These are phyloP conservation scores for Aporrectodea caliginosa DNA, from an alignment of 1,140 invertebrate genomes.

Conservation along the genomic window DNA sequence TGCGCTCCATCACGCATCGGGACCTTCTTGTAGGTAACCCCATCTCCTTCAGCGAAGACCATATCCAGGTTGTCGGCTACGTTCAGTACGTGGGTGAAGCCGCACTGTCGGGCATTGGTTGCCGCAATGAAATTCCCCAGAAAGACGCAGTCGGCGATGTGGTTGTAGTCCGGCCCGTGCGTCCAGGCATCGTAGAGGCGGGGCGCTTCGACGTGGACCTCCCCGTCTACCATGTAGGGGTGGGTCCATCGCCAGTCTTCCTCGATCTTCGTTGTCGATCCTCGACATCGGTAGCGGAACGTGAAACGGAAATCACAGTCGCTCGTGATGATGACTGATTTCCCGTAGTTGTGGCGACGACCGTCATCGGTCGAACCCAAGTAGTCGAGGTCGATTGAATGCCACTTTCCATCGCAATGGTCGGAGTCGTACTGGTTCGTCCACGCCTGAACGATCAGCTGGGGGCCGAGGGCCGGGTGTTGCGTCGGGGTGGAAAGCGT, in stretches of 20 bases:
- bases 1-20: slow-evolving; percentile 12
- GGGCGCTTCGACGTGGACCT: slow-evolving; percentile 20
- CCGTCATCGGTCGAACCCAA: neutral
- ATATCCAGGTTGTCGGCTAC: slow-evolving; percentile 34
- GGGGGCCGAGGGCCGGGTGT: neutral
- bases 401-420: slow-evolving; percentile 33
- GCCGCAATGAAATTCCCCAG: slow-evolving; percentile 40
- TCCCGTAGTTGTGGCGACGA: slow-evolving; percentile 23
- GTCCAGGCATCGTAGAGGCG: slow-evolving; percentile 30
- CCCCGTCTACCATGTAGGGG: slow-evolving; percentile 24
- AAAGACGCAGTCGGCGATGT: slow-evolving; percentile 24
- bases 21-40: slow-evolving; percentile 35
- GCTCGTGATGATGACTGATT: slow-evolving; percentile 32
- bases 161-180: slow-evolving; percentile 28
- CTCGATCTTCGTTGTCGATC: neutral
- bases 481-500: neutral
- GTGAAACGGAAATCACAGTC: slow-evolving; percentile 30
- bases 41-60: slow-evolving; percentile 21
- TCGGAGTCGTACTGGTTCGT: slow-evolving; percentile 34
- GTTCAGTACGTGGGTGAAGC: slow-evolving; percentile 35
- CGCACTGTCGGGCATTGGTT: slow-evolving; percentile 30
- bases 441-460: slow-evolving; percentile 28
- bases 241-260: slow-evolving; percentile 28
- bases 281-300: slow-evolving; percentile 17
- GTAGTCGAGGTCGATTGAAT: slow-evolving; percentile 23